Conservation (phyloP, 35 echinoderm and acorn worm genomes). For the Amphiura filiformis region DNA sequence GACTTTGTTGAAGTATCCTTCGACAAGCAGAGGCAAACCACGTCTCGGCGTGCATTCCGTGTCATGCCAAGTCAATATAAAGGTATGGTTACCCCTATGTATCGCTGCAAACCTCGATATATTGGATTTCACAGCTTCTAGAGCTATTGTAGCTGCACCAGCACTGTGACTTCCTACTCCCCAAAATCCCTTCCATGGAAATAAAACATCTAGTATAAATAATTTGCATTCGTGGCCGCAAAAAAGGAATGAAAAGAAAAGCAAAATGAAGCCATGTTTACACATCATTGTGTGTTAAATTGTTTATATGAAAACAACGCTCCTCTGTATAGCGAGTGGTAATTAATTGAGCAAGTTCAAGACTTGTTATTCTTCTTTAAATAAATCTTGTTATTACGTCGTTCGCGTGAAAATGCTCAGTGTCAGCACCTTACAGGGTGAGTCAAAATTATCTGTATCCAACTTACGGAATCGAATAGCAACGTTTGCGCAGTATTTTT, state of each 20-base stretch:
- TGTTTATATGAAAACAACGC: too few relatives aligned
- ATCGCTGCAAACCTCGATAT: neutral
- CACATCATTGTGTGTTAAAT: too few relatives aligned
- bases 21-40: slow-evolving; percentile 35
- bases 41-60: slow-evolving; percentile 45
- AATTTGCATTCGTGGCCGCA: neutral
- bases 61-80: slow-evolving; percentile 59
- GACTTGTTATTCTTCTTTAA: too few relatives aligned
- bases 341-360: too few relatives aligned
- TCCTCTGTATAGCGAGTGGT: too few relatives aligned
- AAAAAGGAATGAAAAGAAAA: neutral
- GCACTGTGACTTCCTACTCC: slow-evolving; percentile 45
- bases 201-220: slow-evolving; percentile 26
- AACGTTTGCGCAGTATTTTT: too few relatives aligned
- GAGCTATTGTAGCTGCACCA: slow-evolving; percentile 50
- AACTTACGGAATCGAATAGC: too few relatives aligned
- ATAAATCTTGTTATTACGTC: too few relatives aligned
- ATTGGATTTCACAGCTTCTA: slow-evolving; percentile 48
- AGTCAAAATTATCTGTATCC: too few relatives aligned
- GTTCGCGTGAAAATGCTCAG: too few relatives aligned
- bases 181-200: slow-evolving; percentile 56
- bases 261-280: too few relatives aligned
- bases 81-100: slow-evolving; percentile 26
- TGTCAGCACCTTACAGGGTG: too few relatives aligned
- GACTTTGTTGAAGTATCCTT: neutral